Evolutionary conservation across 2,888 invertebrate species (phyloP), one percentile per base, ranked within the genome.

Genomic region (Acronicta alni): DNA sequence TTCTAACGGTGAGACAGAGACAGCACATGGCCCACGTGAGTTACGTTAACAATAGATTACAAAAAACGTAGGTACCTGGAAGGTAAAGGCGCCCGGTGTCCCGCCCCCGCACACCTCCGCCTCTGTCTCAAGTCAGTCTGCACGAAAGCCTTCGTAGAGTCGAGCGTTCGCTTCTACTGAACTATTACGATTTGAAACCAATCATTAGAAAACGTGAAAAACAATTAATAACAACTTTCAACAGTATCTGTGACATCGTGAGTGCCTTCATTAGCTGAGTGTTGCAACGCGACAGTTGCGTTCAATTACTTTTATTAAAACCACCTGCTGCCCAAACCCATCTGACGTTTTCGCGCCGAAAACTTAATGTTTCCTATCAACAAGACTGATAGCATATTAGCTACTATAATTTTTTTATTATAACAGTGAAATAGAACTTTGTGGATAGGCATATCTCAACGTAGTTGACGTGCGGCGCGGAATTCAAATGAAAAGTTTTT

Each of bases 1-100:
- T 54, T 53, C 45, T 61, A 64, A 67, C 67, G 63, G 63, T 57
- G 56, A 82, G 87, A 92, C 61, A 84, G 89, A 86, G 90, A 92
- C 65, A 65, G 80, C 59, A 52, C 59, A 74, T 76, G 81, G 80
- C 87, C 89, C 92, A 93, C 92, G 92, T 92, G 93, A 89, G 89
- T 82, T 81, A 86, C 77, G 89, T 88, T 89, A 91, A 93, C 93
- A 93, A 93, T 92, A 91, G 93, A 86, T 86, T 85, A 86, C 79
- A 91, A 91, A 89, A 91, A 89, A 79, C 80, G 72, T 82, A 79
- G 83, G 80, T 93, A 93, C 93, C 94, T 93, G 93, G 87, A 89
- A 90, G 90, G 91, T 89, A 87, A 68, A 77, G 77, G 66, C 81
- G 83, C 82, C 74, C 81, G 83, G 74, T 78, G 79, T 79, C 81